A percentile compares a stretch with the other conserved stretches of the same genome.
phyloP scores from a whole-genome alignment of 2,797 vertebrate species.

The Euphonia xanthogaster region DNA sequence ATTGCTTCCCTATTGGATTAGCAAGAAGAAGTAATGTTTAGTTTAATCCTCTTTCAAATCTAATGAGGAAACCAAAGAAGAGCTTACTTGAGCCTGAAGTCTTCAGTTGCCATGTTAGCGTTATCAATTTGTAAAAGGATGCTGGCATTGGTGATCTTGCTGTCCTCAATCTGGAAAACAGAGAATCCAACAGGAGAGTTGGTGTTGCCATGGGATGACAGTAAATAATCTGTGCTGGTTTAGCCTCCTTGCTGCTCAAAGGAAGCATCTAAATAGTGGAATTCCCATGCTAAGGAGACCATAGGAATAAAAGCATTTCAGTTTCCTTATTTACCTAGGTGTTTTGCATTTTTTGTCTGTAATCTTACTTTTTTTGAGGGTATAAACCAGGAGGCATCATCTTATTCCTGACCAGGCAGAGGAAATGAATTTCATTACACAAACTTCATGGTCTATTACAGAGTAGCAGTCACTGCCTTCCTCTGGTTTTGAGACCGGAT shows the following conservation, averaged over 20 bases:
- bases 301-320: background rate
- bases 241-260: background rate
- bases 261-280: background rate
- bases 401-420: background rate
- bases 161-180: conserved; percentile 75
- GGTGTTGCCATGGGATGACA: background rate
- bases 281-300: background rate
- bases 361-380: background rate
- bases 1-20: background rate
- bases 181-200: background rate
- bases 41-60: background rate
- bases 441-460: background rate
- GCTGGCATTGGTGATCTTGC: conserved; percentile 74
- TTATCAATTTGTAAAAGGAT: conserved; percentile 79
- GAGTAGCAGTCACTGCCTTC: background rate
- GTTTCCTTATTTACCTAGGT: background rate
- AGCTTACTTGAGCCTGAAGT: conserved; percentile 81
- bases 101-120: conserved; percentile 77
- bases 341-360: background rate
- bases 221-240: background rate
- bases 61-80: background rate
- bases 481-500: background rate
- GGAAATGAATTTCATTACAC: background rate
- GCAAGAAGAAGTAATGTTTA: background rate
- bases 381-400: background rate